A percentile compares a stretch with the other conserved stretches of the same genome.
Evolutionary conservation across 23 tunicate genomes (phyloP).

Genomic region (Phallusia fumigata): DNA sequence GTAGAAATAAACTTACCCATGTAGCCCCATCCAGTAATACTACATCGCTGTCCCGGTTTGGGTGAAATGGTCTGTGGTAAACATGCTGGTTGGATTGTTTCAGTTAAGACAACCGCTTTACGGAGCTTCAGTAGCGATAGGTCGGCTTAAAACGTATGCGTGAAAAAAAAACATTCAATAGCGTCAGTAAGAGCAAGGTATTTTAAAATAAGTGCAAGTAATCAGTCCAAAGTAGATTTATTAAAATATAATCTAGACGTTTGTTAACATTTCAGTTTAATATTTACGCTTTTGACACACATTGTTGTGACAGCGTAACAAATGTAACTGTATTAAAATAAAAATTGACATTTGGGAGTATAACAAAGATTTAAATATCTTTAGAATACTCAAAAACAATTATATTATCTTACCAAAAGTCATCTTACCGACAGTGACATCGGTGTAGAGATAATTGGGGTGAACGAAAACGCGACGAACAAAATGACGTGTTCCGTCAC

Average conservation of each 20-base stretch:
- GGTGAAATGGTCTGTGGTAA: constrained; percentile 49
- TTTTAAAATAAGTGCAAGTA: background rate
- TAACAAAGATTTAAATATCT: no score
- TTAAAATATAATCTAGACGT: no score
- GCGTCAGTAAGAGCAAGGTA: background rate
- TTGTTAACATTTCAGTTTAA: no score
- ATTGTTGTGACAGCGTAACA: no score
- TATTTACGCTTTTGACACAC: no score
- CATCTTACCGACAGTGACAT: constrained; percentile 65
- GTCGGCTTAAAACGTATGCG: constrained; percentile 44
- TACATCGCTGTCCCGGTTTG: constrained; percentile 38
- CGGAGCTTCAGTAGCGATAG: constrained; percentile 65
- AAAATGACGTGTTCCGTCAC: constrained; percentile 60
- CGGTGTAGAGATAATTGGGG: constrained; percentile 50
- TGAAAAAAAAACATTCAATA: background rate
- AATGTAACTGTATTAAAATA: no score
- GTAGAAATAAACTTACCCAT: constrained; percentile 23
- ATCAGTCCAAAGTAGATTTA: background rate
- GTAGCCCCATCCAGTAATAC: constrained; percentile 93
- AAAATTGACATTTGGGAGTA: no score
- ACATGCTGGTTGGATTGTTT: constrained; percentile 56
- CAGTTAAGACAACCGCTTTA: constrained; percentile 19
- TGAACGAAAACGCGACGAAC: constrained; percentile 49
- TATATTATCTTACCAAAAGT: no score
- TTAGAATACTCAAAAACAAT: no score